Base-by-base conservation (phyloP, 2,888 invertebrate species). In the Andrena hattorfiana region DNA sequence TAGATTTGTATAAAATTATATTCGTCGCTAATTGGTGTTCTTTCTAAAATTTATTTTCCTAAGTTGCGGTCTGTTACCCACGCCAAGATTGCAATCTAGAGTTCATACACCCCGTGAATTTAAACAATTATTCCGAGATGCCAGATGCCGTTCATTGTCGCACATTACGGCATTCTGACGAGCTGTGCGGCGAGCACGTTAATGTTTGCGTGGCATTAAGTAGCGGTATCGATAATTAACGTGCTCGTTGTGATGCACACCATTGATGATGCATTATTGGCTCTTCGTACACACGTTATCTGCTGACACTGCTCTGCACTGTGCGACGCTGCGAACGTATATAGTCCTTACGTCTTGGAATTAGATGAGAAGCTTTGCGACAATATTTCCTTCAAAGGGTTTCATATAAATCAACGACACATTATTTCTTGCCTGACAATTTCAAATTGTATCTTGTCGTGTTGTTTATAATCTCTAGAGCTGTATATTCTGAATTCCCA, bases 141-240 rank as follows among this genome's bases (percentile, higher is more conserved):
- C 56, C 56, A 32, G 63, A 54, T 28, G 35, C 28, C 66, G 77
- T 62, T 59, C 26, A 16, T 56, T 62, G 66, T 81, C 76, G 26
- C 69, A 23, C 63, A 42, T 69, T 63, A n/a, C 13, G 59, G 42
- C 42, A 62, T 51, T 42, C 67, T 20, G 78, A 35, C 68, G 51
- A 78, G 70, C 28, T 42, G 49, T 8, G 26, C 8, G 42, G 79
- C 64, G 69, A 42, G 51, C 56, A 63, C 56, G 79, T 66, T 78
- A 78, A 78, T 70, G 79, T 80, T 80, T 78, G 79, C 51, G 59
- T 80, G 64, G 64, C 79, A 69, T 80, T 80, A 80, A 80, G 79
- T 70, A 64, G 69, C 79, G 79, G 79, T 80, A 70, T 70, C 79
- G 79, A 80, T 80, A 80, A 80, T 80, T 79, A 80, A 80, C 79